phyloP scores from a whole-genome alignment of 2,113 vertebrate species.

The Dicentrarchus labrax region DNA sequence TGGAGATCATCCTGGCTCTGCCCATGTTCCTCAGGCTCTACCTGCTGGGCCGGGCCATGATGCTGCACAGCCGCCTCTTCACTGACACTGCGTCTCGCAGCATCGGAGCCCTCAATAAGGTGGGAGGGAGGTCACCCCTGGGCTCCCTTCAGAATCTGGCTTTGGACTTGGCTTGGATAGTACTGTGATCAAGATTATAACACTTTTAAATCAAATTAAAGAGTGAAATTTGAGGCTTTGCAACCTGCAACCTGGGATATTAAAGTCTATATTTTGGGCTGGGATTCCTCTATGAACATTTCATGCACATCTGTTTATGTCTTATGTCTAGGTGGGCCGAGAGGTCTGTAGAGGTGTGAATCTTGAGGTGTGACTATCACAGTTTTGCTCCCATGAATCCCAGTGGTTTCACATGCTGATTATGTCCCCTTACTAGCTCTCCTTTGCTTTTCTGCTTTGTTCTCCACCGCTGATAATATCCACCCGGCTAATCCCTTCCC shows the following conservation, averaged over 20 bases:
- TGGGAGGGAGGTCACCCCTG: conserved; percentile 71
- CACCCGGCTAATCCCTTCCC: conserved; percentile 68
- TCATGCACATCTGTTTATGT: conserved; percentile 67
- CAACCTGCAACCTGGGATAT: neutral
- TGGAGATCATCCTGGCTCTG: conserved; percentile 93
- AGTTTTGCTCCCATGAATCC: conserved; percentile 42
- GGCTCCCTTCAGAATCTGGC: conserved; percentile 14
- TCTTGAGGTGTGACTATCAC: conserved; percentile 68
- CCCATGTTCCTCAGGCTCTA: conserved; percentile 98
- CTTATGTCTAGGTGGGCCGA: conserved; percentile 71
- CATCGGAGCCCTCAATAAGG: conserved; percentile 95
- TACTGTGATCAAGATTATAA: conserved; percentile 15
- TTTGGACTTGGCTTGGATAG: conserved; percentile 27
- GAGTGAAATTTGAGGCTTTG: neutral
- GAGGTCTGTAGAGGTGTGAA: conserved; percentile 68
- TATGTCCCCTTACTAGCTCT: conserved; percentile 43
- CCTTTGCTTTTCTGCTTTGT: conserved; percentile 57
- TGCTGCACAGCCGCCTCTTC: conserved; percentile 95
- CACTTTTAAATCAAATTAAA: neutral
- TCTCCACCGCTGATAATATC: conserved; percentile 52
- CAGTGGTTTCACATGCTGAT: conserved; percentile 49
- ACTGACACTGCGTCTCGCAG: conserved; percentile 94
- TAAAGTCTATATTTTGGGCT: conserved; percentile 36
- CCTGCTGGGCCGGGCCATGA: conserved; percentile 93
- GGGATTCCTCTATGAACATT: conserved; percentile 45